Evolutionary conservation across 2,113 vertebrate genomes (phyloP).

Genomic region (Pseudopodoces humilis): DNA sequence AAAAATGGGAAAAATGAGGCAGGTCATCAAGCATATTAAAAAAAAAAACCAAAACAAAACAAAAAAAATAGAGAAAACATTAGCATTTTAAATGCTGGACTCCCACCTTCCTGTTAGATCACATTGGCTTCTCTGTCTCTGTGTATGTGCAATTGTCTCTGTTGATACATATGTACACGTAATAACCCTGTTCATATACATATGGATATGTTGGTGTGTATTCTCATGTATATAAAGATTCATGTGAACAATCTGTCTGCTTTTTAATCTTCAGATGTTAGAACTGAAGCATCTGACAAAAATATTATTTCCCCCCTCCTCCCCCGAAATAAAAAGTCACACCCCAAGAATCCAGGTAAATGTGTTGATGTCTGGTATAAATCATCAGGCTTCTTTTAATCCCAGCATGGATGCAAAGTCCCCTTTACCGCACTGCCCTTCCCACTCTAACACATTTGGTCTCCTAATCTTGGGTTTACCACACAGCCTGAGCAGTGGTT

Average conservation of each 20-base stretch:
- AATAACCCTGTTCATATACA: constrained; percentile 13
- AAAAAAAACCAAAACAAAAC: background rate
- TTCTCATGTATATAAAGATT: constrained; percentile 3
- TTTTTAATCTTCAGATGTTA: constrained; percentile 3
- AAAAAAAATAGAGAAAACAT: background rate
- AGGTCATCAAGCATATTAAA: background rate
- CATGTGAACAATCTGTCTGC: background rate
- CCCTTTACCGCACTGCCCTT: background rate
- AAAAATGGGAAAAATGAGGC: background rate
- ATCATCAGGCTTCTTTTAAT: background rate
- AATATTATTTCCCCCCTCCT: background rate
- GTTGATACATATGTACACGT: constrained; percentile 11
- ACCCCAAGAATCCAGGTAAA: constrained; percentile 13
- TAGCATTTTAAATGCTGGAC: background rate
- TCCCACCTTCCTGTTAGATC: background rate
- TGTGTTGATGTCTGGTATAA: background rate
- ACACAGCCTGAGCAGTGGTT: background rate
- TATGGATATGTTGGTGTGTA: background rate
- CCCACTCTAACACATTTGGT: background rate
- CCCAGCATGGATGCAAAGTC: background rate
- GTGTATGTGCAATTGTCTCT: constrained; percentile 8
- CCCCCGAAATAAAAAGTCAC: background rate
- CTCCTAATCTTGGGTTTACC: background rate
- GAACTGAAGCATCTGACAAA: background rate
- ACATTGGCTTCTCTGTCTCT: constrained; percentile 4